A percentile compares a stretch with the other conserved stretches of the same genome.
Conservation (phyloP, 2,797 vertebrate species). For the Poeciliopsis turneri region DNA sequence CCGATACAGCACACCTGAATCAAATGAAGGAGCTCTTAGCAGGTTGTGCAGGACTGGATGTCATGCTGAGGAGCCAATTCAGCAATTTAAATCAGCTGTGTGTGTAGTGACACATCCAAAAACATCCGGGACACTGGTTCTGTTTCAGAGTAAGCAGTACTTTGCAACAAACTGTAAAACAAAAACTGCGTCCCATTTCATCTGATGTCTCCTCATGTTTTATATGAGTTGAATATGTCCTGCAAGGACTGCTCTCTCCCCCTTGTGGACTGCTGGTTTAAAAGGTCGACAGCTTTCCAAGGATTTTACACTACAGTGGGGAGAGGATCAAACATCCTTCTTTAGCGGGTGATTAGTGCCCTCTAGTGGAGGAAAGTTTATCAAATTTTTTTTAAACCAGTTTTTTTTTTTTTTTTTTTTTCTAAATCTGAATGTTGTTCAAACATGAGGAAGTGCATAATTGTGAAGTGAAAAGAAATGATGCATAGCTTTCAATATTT, state of each 20-base stretch:
- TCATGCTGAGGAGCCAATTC: background rate
- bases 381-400: background rate
- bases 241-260: conserved; percentile 46
- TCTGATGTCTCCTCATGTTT: conserved; percentile 1
- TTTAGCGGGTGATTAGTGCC: conserved; percentile 51
- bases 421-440: background rate
- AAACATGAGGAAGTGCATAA: background rate
- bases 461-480: background rate
- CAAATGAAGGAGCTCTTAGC: background rate
- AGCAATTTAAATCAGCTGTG: background rate
- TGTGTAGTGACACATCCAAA: background rate
- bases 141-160: background rate
- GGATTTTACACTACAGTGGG: conserved; percentile 2
- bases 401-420: background rate
- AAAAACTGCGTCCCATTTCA: background rate
- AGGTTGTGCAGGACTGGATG: background rate
- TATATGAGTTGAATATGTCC: conserved; percentile 1
- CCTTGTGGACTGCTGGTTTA: conserved; percentile 41
- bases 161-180: conserved; percentile 7
- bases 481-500: background rate
- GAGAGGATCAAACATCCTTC: conserved; percentile 19
- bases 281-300: conserved; percentile 19
- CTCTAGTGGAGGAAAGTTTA: conserved; percentile 61
- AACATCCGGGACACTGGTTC: background rate
- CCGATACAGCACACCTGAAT: background rate